A percentile compares a stretch with the other conserved stretches of the same genome.
Evolutionary conservation across 2,888 invertebrate species (phyloP).

Genomic region (Eumacrocentrus americanus): DNA sequence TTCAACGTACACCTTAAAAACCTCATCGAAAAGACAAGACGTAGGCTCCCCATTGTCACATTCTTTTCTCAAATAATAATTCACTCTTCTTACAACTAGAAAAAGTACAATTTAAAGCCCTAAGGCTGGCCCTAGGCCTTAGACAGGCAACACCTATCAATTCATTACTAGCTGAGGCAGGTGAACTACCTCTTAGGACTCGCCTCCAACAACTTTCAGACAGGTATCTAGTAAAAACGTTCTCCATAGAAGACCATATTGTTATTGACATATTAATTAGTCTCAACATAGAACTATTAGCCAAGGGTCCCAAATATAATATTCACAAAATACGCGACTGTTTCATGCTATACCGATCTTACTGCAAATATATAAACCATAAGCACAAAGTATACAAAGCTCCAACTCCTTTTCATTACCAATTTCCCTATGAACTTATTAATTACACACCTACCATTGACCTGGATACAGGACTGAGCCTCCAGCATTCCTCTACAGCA

Average conservation of each 20-base stretch:
- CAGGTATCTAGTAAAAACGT: too few species aligned
- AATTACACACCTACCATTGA: background rate
- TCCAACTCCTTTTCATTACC: background rate
- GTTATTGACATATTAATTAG: too few species aligned
- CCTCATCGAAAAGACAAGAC: too few species aligned
- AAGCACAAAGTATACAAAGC: background rate
- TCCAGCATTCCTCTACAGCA: too few species aligned
- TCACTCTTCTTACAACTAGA: conserved; percentile 7
- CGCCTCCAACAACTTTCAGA: too few species aligned
- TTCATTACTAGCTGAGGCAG: too few species aligned
- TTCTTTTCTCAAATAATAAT: conserved; percentile 12
- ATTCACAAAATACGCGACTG: background rate
- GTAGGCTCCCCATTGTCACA: conserved; percentile 23
- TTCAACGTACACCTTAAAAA: too few species aligned
- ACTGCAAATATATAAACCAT: background rate
- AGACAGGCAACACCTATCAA: conserved; percentile 30
- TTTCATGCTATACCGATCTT: too few species aligned
- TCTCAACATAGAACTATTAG: too few species aligned
- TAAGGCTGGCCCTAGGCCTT: conserved; percentile 23
- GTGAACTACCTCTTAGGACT: too few species aligned
- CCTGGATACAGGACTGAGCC: background rate
- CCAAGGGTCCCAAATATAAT: too few species aligned
- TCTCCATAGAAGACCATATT: too few species aligned
- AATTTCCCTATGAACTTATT: background rate
- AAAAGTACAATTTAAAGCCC: conserved; percentile 24